Evolutionary conservation across 92 coral and sea anemone genomes (phyloP).

Genomic region (Umimayanthus chanpuru): DNA sequence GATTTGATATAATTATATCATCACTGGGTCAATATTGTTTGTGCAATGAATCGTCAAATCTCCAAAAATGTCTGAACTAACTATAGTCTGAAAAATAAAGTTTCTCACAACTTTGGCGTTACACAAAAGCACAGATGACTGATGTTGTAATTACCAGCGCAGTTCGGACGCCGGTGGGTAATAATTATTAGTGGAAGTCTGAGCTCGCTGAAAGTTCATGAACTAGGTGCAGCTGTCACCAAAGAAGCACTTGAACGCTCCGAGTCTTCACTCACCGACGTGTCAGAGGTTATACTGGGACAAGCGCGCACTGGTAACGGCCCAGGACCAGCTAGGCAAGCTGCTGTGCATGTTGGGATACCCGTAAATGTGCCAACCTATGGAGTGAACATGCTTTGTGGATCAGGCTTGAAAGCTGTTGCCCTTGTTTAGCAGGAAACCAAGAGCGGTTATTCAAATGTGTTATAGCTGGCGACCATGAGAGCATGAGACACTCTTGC

Average conservation of each 20-base stretch:
- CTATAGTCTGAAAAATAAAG: not conserved
- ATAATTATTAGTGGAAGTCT: conserved; percentile 74
- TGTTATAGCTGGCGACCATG: conserved; percentile 98
- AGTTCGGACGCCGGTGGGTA: conserved; percentile 89
- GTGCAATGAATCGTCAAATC: too few relatives aligned
- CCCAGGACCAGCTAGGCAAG: conserved; percentile 97
- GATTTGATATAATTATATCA: too few relatives aligned
- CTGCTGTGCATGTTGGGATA: conserved; percentile 91
- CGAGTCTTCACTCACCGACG: conserved; percentile 66
- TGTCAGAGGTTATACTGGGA: conserved; percentile 92
- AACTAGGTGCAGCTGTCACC: conserved; percentile 81
- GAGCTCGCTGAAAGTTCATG: conserved; percentile 88
- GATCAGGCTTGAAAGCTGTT: conserved; percentile 95
- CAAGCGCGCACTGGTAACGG: conserved; percentile 98
- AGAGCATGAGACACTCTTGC: conserved; percentile 98
- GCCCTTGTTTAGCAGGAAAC: conserved; percentile 95
- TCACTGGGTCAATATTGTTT: too few relatives aligned
- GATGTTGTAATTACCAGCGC: conserved; percentile 91
- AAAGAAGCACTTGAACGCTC: conserved; percentile 70
- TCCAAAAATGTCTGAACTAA: not conserved
- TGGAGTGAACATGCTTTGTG: conserved; percentile 98
- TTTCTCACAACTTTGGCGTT: conserved; percentile 57
- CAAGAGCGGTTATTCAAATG: conserved; percentile 69
- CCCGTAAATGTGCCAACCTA: conserved; percentile 86
- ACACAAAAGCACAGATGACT: conserved; percentile 46